phyloP scores from a whole-genome alignment of 53 echinoderm and acorn worm genomes.

The Temnopleurus reevesii region DNA sequence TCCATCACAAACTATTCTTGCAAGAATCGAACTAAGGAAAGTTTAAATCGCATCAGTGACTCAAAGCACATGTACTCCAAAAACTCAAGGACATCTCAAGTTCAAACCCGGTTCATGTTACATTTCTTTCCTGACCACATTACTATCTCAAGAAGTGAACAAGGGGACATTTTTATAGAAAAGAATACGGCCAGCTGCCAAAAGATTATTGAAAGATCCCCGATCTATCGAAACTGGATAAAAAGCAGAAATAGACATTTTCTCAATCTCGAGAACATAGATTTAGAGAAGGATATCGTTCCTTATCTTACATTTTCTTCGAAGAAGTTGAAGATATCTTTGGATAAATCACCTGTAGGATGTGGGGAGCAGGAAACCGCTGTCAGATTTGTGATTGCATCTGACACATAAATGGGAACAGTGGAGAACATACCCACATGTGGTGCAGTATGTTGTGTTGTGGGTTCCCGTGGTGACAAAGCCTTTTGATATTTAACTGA shows the following conservation, averaged over 20 bases:
- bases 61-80: too few species aligned
- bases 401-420: constrained; percentile 31
- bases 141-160: background rate
- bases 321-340: background rate
- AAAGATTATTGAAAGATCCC: background rate
- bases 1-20: too few species aligned
- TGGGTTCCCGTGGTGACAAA: background rate
- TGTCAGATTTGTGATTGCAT: background rate
- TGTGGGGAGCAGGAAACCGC: background rate
- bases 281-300: background rate
- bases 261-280: background rate
- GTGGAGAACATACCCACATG: background rate
- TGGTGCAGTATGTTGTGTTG: background rate
- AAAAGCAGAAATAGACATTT: background rate
- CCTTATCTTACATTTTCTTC: background rate
- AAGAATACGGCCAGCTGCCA: background rate
- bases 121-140: background rate
- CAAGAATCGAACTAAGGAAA: too few species aligned
- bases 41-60: too few species aligned
- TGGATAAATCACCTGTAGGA: background rate
- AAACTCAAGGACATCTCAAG: too few species aligned
- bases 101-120: too few species aligned
- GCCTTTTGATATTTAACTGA: too few species aligned
- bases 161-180: background rate
- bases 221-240: background rate